Conservation (phyloP, 2,888 invertebrate genomes). For the Lasioglossum figueresi region DNA sequence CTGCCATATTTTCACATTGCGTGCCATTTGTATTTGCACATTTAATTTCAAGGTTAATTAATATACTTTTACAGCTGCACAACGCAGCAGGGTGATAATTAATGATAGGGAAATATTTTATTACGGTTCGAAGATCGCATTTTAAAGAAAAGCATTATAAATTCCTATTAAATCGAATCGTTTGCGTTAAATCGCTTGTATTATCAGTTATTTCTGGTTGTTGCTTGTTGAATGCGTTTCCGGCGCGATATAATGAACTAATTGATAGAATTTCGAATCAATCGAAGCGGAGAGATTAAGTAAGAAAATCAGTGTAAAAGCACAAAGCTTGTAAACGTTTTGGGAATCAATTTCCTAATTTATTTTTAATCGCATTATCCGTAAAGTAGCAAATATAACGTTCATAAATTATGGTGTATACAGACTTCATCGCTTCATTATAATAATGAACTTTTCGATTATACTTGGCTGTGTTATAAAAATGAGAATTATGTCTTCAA, state of each 20-base stretch:
- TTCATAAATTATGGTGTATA: background rate
- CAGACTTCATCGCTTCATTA: background rate
- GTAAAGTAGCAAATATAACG: background rate
- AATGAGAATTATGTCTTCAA: background rate
- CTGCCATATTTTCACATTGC: no score
- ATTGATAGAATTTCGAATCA: slow-evolving; percentile 12
- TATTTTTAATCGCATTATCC: background rate
- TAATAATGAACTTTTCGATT: background rate
- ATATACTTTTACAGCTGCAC: slow-evolving; percentile 11
- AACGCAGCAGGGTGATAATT: slow-evolving; percentile 7
- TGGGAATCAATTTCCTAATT: background rate
- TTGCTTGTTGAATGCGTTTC: slow-evolving; percentile 1
- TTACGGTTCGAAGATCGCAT: background rate
- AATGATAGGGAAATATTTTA: slow-evolving; percentile 1
- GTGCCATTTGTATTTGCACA: background rate
- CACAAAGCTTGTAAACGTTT: background rate
- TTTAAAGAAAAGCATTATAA: slow-evolving; percentile 12
- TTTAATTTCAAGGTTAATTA: background rate
- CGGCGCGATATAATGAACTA: background rate
- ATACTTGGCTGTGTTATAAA: background rate
- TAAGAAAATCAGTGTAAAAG: background rate
- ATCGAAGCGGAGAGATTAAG: background rate
- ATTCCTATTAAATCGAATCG: slow-evolving; percentile 20
- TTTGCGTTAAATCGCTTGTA: slow-evolving; percentile 24
- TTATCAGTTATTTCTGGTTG: slow-evolving; percentile 1